Percentiles rank a stretch among this genome's conserved stretches.
Conservation (phyloP, 2,888 invertebrate genomes). For the Osmoderma eremita region DNA sequence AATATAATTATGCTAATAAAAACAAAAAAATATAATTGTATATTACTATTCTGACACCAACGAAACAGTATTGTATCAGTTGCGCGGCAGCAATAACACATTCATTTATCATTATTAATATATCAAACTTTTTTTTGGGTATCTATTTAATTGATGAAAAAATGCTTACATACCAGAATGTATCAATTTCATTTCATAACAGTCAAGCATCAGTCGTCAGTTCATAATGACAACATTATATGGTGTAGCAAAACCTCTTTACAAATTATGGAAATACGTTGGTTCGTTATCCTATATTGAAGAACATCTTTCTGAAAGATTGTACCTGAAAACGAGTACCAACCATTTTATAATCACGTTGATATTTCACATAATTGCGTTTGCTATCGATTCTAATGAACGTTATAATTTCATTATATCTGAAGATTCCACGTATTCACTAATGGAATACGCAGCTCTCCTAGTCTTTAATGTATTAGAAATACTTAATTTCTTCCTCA, state of each 20-base stretch:
- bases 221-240: not conserved
- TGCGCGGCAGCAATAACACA: too few relatives aligned
- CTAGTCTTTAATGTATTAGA: not conserved
- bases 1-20: too few relatives aligned
- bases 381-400: not conserved
- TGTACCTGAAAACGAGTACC: not conserved
- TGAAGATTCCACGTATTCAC: not conserved
- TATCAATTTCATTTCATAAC: too few relatives aligned
- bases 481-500: not conserved
- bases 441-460: not conserved
- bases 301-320: not conserved
- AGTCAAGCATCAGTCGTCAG: too few relatives aligned
- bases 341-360: not conserved
- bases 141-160: too few relatives aligned
- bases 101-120: too few relatives aligned
- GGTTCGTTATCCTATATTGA: not conserved
- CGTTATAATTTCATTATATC: not conserved
- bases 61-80: too few relatives aligned
- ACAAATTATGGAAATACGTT: not conserved
- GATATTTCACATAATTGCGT: not conserved
- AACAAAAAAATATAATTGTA: too few relatives aligned
- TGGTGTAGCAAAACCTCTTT: not conserved
- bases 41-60: too few relatives aligned
- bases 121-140: too few relatives aligned
- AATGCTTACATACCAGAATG: too few relatives aligned